Percentiles rank a stretch among this genome's conserved stretches.
These are phyloP conservation scores for Protophormia terraenovae DNA, from an alignment of 2,888 invertebrate genomes.

Conservation along the genomic window DNA sequence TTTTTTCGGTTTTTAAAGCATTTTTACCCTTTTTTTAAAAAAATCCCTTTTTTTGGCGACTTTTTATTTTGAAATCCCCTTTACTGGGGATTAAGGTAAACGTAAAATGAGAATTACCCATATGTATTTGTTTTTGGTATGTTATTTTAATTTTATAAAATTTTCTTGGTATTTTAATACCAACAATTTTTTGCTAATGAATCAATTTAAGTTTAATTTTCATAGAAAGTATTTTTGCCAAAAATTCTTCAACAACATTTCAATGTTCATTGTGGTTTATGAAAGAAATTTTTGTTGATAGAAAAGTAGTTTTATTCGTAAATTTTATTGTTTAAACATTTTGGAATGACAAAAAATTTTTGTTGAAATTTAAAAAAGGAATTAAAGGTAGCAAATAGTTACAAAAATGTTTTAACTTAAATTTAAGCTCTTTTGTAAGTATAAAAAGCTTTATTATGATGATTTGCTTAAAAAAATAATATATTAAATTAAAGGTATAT, in stretches of 20 bases:
- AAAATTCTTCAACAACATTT: neutral
- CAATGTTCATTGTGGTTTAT: slow-evolving; percentile 15
- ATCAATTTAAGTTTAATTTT: neutral
- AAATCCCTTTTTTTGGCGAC: too few species aligned
- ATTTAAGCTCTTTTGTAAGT: too few species aligned
- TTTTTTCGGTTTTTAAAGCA: too few species aligned
- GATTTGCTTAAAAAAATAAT: too few species aligned
- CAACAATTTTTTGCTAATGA: neutral
- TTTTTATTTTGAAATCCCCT: slow-evolving; percentile 2
- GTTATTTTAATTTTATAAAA: neutral
- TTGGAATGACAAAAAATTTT: neutral
- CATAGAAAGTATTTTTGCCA: neutral
- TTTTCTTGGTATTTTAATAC: neutral
- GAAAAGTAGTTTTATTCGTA: neutral
- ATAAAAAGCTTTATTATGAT: too few species aligned
- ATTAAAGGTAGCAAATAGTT: neutral
- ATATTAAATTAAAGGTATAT: too few species aligned
- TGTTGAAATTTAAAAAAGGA: neutral
- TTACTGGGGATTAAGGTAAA: too few species aligned
- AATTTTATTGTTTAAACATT: neutral
- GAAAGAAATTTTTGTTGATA: slow-evolving; percentile 1
- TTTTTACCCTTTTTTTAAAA: too few species aligned
- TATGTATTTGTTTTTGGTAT: too few species aligned
- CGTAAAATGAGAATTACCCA: too few species aligned
- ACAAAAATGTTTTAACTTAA: neutral